Conservation (phyloP, 2,113 vertebrate species). For the Grantiella picta region DNA sequence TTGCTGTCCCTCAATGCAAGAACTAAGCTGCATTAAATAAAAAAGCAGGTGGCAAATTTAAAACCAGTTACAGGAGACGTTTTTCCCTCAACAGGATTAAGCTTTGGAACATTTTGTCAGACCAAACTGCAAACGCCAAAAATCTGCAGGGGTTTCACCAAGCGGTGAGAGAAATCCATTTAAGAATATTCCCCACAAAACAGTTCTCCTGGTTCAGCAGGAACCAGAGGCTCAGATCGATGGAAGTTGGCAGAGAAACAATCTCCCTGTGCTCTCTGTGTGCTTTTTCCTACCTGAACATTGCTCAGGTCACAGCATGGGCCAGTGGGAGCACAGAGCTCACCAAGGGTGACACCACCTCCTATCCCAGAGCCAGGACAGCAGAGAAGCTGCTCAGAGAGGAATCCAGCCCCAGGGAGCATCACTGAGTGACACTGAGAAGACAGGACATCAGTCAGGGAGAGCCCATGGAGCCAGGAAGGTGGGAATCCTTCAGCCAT, state of each 20-base stretch:
- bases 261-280: neutral
- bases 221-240: accelerated
- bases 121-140: neutral
- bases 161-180: neutral
- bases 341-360: neutral
- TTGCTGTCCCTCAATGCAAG: neutral
- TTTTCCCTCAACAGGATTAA: neutral
- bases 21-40: neutral
- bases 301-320: accelerated
- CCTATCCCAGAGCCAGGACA: neutral
- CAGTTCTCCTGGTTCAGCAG: neutral
- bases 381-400: no score
- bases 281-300: accelerated
- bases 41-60: neutral
- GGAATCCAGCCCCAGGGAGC: neutral
- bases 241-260: neutral
- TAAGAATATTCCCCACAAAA: neutral
- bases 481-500: neutral
- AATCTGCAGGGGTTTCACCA: neutral
- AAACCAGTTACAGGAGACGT: neutral
- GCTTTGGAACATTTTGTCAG: neutral
- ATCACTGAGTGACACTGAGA: accelerated
- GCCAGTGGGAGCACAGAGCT: accelerated
- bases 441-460: accelerated
- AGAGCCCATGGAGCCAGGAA: accelerated